These are phyloP conservation scores for Himalopsyche kuldschensis DNA, from an alignment of 2,888 invertebrate genomes.

Conservation along the genomic window DNA sequence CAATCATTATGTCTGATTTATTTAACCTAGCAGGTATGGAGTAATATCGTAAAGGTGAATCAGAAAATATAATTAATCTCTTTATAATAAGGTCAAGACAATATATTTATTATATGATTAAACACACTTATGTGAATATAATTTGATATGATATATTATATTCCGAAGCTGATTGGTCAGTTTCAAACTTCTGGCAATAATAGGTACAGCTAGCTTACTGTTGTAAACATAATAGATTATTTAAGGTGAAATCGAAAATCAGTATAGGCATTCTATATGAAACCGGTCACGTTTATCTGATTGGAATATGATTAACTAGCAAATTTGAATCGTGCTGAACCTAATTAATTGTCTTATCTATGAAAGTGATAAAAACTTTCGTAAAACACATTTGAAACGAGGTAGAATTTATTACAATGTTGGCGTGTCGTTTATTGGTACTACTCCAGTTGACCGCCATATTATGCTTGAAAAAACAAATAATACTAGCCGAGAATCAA, in stretches of 20 bases:
- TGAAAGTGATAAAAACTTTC: neutral
- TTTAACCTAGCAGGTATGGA: too few species aligned
- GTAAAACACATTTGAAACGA: neutral
- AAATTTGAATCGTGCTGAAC: constrained; percentile 10
- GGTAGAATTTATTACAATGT: neutral
- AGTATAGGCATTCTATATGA: neutral
- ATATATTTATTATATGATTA: neutral
- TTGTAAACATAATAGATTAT: neutral
- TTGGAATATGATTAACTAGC: neutral
- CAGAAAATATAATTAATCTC: neutral
- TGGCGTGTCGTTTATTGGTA: neutral
- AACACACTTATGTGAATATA: neutral
- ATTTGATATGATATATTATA: neutral
- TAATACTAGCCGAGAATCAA: constrained; percentile 5
- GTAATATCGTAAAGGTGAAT: neutral
- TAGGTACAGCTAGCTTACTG: neutral
- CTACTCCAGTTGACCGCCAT: neutral
- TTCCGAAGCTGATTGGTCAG: neutral
- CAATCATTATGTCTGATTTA: too few species aligned
- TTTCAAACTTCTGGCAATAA: neutral
- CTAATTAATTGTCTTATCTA: neutral
- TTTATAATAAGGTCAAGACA: neutral
- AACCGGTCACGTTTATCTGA: neutral
- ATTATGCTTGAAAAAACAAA: neutral
- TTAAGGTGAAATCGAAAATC: neutral